phyloP scores from a whole-genome alignment of 2,797 vertebrate genomes.

The Chloroceryle inda region DNA sequence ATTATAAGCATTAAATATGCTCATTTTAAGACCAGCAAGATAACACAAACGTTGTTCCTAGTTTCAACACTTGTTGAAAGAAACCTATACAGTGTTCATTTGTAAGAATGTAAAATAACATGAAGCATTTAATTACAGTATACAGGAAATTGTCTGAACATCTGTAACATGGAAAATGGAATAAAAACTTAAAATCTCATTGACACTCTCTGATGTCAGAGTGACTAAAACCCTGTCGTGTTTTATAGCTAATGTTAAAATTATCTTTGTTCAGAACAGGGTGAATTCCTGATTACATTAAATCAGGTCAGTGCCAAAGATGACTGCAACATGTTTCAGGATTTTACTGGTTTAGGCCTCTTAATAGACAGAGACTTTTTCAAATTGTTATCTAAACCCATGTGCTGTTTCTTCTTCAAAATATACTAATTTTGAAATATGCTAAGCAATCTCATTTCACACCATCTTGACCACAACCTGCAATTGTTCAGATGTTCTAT shows the following conservation, averaged over 20 bases:
- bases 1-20: background rate
- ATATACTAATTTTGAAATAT: background rate
- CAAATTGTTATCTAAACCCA: background rate
- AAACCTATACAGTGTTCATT: background rate
- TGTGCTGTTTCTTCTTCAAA: background rate
- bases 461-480: background rate
- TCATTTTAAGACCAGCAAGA: background rate
- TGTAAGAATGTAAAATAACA: background rate
- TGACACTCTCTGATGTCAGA: background rate
- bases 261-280: background rate
- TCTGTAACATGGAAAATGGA: background rate
- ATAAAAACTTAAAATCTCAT: background rate
- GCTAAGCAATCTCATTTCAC: background rate
- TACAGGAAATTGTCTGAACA: background rate
- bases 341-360: background rate
- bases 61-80: background rate
- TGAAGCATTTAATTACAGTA: background rate
- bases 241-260: background rate
- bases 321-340: fast-evolving
- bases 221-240: background rate
- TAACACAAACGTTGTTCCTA: background rate
- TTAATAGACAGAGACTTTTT: background rate
- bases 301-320: background rate
- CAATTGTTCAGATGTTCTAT: background rate
- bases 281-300: background rate